Percentiles rank a stretch among this genome's conserved stretches.
Conservation (phyloP, 2,888 invertebrate species). For the Auanema sp. region DNA sequence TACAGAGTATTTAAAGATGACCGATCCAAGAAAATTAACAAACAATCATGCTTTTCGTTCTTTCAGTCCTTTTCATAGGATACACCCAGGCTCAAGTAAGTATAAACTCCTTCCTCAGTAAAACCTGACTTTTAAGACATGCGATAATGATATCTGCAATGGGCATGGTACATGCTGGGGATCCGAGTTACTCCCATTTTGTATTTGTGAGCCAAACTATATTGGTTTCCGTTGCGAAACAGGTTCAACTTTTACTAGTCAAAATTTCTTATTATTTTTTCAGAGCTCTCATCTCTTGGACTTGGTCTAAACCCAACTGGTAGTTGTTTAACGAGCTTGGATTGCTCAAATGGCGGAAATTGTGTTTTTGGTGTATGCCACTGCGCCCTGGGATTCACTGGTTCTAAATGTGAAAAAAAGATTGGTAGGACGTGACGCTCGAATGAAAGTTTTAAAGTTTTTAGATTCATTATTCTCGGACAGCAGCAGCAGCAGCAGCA, state of each 20-base stretch:
- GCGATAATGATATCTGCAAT: conserved; percentile 20
- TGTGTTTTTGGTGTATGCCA: conserved; percentile 14
- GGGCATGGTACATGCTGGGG: conserved; percentile 45
- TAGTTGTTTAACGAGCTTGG: neutral
- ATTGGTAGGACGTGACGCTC: neutral
- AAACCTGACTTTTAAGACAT: no score
- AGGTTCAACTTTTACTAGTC: conserved; percentile 5
- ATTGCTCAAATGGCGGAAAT: conserved; percentile 14
- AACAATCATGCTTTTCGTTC: no score
- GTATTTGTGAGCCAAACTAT: conserved; percentile 51
- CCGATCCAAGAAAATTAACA: no score
- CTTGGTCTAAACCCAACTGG: neutral
- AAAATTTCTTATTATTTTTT: neutral
- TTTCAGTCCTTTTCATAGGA: no score
- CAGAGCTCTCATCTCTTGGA: neutral
- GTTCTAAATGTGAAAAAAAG: conserved; percentile 8
- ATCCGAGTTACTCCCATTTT: conserved; percentile 30
- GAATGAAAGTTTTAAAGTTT: neutral
- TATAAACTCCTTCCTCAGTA: no score
- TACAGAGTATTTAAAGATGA: no score
- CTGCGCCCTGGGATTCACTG: conserved; percentile 16
- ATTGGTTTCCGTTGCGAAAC: conserved; percentile 48
- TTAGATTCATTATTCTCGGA: neutral
- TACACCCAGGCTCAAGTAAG: no score
- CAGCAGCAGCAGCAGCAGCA: conserved; percentile 8